Evolutionary conservation across 2,797 vertebrate genomes (phyloP).

Genomic region (Lophura swinhoii): DNA sequence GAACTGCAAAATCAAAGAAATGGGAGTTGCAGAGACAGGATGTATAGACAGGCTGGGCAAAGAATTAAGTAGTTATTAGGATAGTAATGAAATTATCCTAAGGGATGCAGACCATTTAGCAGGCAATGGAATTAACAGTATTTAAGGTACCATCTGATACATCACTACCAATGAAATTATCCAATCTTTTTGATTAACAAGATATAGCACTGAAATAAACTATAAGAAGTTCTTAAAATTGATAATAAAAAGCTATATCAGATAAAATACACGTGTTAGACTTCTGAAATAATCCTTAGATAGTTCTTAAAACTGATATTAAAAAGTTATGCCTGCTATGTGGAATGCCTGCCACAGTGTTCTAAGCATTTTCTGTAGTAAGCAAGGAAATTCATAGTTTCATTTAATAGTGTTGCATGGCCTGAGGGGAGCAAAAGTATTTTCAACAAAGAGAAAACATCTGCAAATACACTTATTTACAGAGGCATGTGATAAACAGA

Average conservation of each 20-base stretch:
- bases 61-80: not conserved
- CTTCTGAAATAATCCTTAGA: not conserved
- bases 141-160: not conserved
- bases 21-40: not conserved
- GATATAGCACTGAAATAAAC: not conserved
- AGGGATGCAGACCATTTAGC: not conserved
- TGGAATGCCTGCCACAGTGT: not conserved
- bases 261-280: not conserved
- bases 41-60: not conserved
- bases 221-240: not conserved
- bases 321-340: not conserved
- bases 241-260: not conserved
- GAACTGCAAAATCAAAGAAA: not conserved
- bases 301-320: not conserved
- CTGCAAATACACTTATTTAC: slow-evolving; percentile 44
- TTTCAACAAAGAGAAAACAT: slow-evolving; percentile 43
- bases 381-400: not conserved
- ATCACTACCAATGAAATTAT: not conserved
- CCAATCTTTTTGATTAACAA: not conserved
- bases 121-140: not conserved
- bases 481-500: slow-evolving; percentile 26
- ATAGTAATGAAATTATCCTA: not conserved
- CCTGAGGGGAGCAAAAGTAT: not conserved
- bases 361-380: not conserved
- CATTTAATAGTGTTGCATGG: not conserved